These are phyloP conservation scores for Calephelis virginiensis DNA, from an alignment of 1,140 invertebrate genomes.

Conservation along the genomic window DNA sequence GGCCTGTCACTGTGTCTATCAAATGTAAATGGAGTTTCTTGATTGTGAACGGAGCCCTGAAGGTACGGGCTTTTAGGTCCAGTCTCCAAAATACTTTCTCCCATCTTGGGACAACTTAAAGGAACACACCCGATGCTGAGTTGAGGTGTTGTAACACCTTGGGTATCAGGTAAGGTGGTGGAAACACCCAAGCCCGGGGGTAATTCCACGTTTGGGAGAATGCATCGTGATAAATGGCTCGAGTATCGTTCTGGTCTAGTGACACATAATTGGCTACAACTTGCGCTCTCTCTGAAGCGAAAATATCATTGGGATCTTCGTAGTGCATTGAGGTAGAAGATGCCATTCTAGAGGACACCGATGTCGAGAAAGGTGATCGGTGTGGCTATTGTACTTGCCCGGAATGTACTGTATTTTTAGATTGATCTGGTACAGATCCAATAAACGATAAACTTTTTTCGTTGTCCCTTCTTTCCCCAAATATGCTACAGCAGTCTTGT, in stretches of 20 bases:
- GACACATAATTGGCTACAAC: slow-evolving; percentile 25
- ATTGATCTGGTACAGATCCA: slow-evolving; percentile 24
- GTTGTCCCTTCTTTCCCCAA: slow-evolving; percentile 21
- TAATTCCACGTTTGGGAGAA: slow-evolving; percentile 25
- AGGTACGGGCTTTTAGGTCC: slow-evolving; percentile 11
- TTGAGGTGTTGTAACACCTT: slow-evolving; percentile 28
- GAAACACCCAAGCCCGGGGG: slow-evolving; percentile 25
- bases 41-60: slow-evolving; percentile 11
- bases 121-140: slow-evolving; percentile 19
- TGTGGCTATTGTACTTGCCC: slow-evolving; percentile 29
- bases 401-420: slow-evolving; percentile 25
- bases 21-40: slow-evolving; percentile 22
- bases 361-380: slow-evolving; percentile 25
- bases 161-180: slow-evolving; percentile 28
- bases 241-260: slow-evolving; percentile 22
- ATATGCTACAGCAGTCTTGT: slow-evolving; percentile 36
- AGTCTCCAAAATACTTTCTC: slow-evolving; percentile 25
- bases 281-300: slow-evolving; percentile 23
- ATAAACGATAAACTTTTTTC: slow-evolving; percentile 9
- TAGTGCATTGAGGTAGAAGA: slow-evolving; percentile 21
- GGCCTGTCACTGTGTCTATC: slow-evolving; percentile 29
- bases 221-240: slow-evolving; percentile 27
- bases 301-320: slow-evolving; percentile 23
- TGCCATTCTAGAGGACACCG: slow-evolving; percentile 28
- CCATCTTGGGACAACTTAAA: slow-evolving; percentile 30